Evolutionary conservation across 2,888 invertebrate genomes (phyloP), one percentile per base, ranked within the genome.

Genomic region (Alviniconcha strummeri): DNA sequence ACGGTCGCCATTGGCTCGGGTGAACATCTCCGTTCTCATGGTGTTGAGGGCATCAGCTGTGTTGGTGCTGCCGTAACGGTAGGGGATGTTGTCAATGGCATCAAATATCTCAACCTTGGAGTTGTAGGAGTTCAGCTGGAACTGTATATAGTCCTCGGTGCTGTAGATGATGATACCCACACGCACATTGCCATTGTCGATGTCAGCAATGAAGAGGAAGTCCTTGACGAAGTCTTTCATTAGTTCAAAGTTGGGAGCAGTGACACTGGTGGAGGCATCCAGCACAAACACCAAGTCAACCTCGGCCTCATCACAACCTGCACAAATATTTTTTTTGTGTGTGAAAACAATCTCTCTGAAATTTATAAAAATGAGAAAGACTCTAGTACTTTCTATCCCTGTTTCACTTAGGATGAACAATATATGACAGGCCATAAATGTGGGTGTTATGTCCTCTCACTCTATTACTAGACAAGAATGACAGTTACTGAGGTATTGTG

Each of bases 61-160:
- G 87, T 93, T 91, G 19, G 92, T 92, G 76, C 90, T 90, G 36
- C 91, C 91, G 79, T 88, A 89, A 36, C 87, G 88, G 81, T 91
- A 91, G 5, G 88, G 89, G 56, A 91, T 90, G 5, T 82, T 83
- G 76, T 87, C 88, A 67, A 91, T 88, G 36, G 90, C 90, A 52
- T 85, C 84, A 78, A 86, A 87, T 5, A 91, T 83, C 7, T 86
- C 88, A 52, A 86, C 85, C n/a, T 86, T 89, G 5, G 85, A 86
- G 1, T 69, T 78, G 82, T 83, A 86, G 4, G 84, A 64, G 84
- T 87, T 89, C 74, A 92, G 85, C 75, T 90, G 86, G 83, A 92
- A 90, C 80, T 88, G 84, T 11, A 90, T 85, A 67, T 87, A 84
- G 36, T 88, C 86, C 4, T 86, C 85, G 13, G 89, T 89, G 76